These are phyloP conservation scores for Sminthurides bifidus DNA, from an alignment of 1,140 invertebrate species.

Conservation along the genomic window DNA sequence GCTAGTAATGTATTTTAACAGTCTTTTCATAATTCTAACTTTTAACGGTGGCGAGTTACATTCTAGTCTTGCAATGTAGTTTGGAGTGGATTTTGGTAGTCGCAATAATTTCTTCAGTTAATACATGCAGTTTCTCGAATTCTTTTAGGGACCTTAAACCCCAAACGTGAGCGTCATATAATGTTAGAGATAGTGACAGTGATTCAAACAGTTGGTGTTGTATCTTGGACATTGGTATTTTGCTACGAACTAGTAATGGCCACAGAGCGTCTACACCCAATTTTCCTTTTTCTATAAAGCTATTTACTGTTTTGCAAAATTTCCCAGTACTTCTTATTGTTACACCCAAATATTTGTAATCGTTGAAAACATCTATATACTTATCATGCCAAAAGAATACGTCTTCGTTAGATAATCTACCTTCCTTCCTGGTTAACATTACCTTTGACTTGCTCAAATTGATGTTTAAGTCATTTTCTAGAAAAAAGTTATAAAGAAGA, in stretches of 20 bases:
- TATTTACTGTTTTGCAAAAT: neutral
- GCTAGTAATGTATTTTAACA: too few relatives aligned
- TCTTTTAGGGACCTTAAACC: neutral
- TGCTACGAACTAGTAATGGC: neutral
- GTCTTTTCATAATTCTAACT: too few relatives aligned
- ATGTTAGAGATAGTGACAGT: neutral
- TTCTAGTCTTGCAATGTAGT: too few relatives aligned
- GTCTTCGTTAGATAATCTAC: neutral
- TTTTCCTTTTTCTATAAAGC: neutral
- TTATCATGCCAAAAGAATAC: neutral
- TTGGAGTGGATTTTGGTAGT: neutral
- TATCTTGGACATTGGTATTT: neutral
- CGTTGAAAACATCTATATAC: conserved; percentile 3
- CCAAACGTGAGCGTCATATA: neutral
- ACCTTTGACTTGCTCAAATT: conserved; percentile 16
- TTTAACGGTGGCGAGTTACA: too few relatives aligned
- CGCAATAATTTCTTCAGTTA: neutral
- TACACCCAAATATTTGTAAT: conserved; percentile 13
- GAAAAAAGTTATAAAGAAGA: neutral
- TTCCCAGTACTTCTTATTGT: neutral
- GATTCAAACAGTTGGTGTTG: too few relatives aligned
- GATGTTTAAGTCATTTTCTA: conserved; percentile 2
- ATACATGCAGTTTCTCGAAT: neutral
- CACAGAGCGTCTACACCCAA: neutral
- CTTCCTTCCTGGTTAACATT: conserved; percentile 3